Evolutionary conservation across 2,888 invertebrate genomes (phyloP), one percentile per base, ranked within the genome.

Genomic region (Meganola albula): DNA sequence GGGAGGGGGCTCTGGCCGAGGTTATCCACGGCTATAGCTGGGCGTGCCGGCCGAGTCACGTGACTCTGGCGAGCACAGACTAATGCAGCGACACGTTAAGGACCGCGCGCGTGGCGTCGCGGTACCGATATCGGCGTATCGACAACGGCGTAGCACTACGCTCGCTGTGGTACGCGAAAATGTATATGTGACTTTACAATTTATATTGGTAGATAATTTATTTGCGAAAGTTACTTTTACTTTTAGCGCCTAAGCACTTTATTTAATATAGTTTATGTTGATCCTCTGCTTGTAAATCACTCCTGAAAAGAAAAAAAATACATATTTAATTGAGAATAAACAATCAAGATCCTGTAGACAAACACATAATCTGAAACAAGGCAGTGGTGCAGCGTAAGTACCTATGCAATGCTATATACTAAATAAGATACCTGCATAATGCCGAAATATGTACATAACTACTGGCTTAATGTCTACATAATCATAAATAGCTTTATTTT

Each of bases 1-100:
- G 84, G 85, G 58, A 83, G 79, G 69, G 82, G 83, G 74, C 82
- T 83, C 71, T 82, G 82, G 79, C 84, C 84, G 83, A 82, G 80
- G 79, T 84, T 84, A 79, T 85, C 85, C 86, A 86, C 86, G 86
- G 83, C 84, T 79, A 70, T 76, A 74, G 77, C 80, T 67, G 74
- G 79, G 84, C 82, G 84, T 74, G 83, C 84, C 62, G 74, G 83
- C 83, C 82, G 84, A 83, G 82, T 83, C 84, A 70, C 78, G 65
- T 63, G 84, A 84, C 84, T 84, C 88, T 64, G 84, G 84, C 84
- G 63, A 84, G 87, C 86, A 88, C 86, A 69, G 76, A 74, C 74
- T 65, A 59, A 65, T 53, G 71, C 73, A 69, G 75, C 76, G 75
- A 77, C 71, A 69, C 76, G 69, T 58, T 72, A 76, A 54, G 59